These are phyloP conservation scores for Drosophila tripunctata DNA, from an alignment of 2,888 invertebrate species.

Conservation along the genomic window DNA sequence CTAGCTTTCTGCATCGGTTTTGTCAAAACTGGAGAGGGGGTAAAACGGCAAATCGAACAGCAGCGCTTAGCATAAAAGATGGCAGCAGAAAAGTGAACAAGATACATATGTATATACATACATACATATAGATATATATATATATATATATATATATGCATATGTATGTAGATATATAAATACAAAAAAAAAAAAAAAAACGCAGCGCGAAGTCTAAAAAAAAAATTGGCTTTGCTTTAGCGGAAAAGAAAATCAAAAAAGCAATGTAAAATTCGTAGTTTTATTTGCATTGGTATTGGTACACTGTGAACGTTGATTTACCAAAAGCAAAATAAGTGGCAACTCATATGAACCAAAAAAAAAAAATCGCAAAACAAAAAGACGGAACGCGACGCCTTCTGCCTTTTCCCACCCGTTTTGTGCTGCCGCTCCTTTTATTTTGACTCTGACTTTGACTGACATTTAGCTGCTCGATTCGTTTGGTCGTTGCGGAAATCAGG, in stretches of 20 bases:
- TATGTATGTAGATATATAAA: no score
- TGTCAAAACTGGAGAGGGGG: conserved; percentile 43
- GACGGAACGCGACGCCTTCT: conserved; percentile 59
- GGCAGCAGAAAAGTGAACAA: conserved; percentile 74
- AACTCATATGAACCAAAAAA: conserved; percentile 63
- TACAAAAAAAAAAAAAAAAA: conserved; percentile 28
- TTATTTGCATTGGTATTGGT: conserved; percentile 50
- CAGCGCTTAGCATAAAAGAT: conserved; percentile 77
- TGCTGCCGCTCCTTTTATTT: conserved; percentile 43
- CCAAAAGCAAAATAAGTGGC: conserved; percentile 67
- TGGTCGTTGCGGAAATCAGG: conserved; percentile 29
- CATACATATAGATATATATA: conserved; percentile 14
- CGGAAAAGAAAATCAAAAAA: conserved; percentile 38
- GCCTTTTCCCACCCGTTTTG: conserved; percentile 52
- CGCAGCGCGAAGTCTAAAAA: conserved; percentile 6
- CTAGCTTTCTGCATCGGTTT: conserved; percentile 58
- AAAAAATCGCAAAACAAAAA: conserved; percentile 64
- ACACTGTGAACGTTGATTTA: conserved; percentile 55
- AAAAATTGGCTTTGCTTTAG: conserved; percentile 14
- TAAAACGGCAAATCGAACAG: conserved; percentile 58
- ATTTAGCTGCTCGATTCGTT: conserved; percentile 30
- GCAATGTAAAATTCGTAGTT: conserved; percentile 49
- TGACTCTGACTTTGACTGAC: conserved; percentile 65
- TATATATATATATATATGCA: conserved; percentile 13
- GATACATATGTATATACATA: conserved; percentile 53